Percentiles rank a stretch among this genome's conserved stretches.
Conservation (phyloP, 1,140 invertebrate species). For the Drosophila lini region DNA sequence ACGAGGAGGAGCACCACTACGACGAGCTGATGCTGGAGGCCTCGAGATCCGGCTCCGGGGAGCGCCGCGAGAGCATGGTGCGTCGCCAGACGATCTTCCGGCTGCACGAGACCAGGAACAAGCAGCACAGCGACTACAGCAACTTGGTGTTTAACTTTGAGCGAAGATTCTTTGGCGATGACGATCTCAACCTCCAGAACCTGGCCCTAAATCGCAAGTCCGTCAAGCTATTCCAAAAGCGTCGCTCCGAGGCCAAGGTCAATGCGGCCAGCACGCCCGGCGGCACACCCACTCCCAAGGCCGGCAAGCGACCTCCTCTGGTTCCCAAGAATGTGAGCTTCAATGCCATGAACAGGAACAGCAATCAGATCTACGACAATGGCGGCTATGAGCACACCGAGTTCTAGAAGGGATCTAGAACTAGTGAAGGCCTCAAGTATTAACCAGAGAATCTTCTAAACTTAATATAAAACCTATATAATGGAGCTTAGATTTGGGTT, state of each 20-base stretch:
- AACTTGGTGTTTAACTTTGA: conserved; percentile 79
- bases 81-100: conserved; percentile 75
- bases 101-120: conserved; percentile 68
- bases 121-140: conserved; percentile 67
- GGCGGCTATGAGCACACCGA: conserved; percentile 55
- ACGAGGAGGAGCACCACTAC: conserved; percentile 79
- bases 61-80: conserved; percentile 52
- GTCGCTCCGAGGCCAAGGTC: conserved; percentile 62
- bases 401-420: conserved; percentile 22
- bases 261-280: conserved; percentile 64
- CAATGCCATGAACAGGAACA: conserved; percentile 7
- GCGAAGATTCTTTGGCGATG: conserved; percentile 73
- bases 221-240: conserved; percentile 67
- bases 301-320: conserved; percentile 47
- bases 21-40: conserved; percentile 38
- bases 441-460: conserved; percentile 45
- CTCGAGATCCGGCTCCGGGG: conserved; percentile 22
- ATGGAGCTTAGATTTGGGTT: neutral
- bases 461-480: neutral
- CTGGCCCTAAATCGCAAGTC: conserved; percentile 76
- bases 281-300: conserved; percentile 51
- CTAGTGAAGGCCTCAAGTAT: conserved; percentile 11
- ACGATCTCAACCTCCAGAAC: conserved; percentile 72
- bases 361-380: conserved; percentile 57
- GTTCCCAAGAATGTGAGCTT: conserved; percentile 60